Percentiles rank a stretch among this genome's conserved stretches.
Evolutionary conservation across 2,113 vertebrate genomes (phyloP).

Genomic region (Phalacrocorax aristotelis): DNA sequence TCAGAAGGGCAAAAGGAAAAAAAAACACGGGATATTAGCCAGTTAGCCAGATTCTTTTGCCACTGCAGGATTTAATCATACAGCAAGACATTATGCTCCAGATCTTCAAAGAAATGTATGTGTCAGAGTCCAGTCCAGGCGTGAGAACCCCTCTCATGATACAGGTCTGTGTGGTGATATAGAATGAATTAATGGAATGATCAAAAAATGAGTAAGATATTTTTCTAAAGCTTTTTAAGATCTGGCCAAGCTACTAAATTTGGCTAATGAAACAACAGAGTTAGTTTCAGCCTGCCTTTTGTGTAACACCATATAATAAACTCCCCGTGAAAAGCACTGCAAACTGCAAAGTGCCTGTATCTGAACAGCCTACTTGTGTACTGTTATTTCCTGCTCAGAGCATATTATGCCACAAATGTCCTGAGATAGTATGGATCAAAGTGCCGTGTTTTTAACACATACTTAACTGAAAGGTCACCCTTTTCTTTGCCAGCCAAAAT

Average conservation of each 20-base stretch:
- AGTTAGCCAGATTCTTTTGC: background rate
- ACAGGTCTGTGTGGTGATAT: background rate
- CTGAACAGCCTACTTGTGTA: background rate
- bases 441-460: background rate
- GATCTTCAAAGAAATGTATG: background rate
- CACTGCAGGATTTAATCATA: background rate
- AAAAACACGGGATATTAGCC: background rate
- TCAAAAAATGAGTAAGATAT: background rate
- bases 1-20: background rate
- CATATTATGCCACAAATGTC: background rate
- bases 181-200: background rate
- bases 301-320: background rate
- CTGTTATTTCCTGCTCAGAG: background rate
- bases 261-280: background rate
- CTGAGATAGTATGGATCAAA: background rate
- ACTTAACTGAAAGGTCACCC: background rate
- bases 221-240: background rate
- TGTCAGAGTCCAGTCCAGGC: background rate
- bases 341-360: background rate
- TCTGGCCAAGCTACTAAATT: background rate
- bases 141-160: background rate
- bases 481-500: background rate
- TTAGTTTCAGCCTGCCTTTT: background rate
- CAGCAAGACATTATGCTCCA: background rate
- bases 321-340: background rate